These are phyloP conservation scores for Nycticorax nycticorax DNA, from an alignment of 2,113 vertebrate species.

Conservation along the genomic window DNA sequence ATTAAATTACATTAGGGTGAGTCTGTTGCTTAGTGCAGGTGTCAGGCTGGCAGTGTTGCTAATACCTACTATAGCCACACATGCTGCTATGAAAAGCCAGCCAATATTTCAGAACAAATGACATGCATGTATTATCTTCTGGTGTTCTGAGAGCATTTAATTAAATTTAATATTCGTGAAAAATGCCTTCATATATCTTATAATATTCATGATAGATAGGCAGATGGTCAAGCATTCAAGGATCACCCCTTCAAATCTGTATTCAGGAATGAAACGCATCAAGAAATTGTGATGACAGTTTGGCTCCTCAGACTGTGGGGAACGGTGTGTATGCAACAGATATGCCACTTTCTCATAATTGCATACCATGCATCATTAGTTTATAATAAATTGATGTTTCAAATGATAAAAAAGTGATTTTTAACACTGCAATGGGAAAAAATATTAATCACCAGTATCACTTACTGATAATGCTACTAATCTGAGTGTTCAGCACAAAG, in stretches of 20 bases:
- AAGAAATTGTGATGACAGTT: neutral
- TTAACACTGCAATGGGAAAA: neutral
- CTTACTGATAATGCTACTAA: neutral
- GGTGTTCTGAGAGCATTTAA: neutral
- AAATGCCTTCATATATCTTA: neutral
- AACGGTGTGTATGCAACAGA: neutral
- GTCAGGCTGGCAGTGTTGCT: neutral
- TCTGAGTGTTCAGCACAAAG: neutral
- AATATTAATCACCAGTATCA: neutral
- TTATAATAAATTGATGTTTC: neutral
- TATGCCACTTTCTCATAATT: neutral
- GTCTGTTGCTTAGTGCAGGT: conserved; percentile 23
- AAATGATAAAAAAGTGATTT: neutral
- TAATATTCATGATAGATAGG: neutral
- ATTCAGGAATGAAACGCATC: neutral
- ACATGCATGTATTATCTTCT: neutral
- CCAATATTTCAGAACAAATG: neutral
- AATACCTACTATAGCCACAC: neutral
- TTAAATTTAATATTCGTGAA: conserved; percentile 4
- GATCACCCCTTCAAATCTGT: neutral
- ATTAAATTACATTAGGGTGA: conserved; percentile 30
- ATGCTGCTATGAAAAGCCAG: neutral
- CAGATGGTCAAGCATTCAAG: neutral
- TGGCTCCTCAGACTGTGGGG: neutral
- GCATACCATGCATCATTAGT: neutral